Conservation (phyloP, 2,113 vertebrate genomes). For the Eulemur rufifrons region DNA sequence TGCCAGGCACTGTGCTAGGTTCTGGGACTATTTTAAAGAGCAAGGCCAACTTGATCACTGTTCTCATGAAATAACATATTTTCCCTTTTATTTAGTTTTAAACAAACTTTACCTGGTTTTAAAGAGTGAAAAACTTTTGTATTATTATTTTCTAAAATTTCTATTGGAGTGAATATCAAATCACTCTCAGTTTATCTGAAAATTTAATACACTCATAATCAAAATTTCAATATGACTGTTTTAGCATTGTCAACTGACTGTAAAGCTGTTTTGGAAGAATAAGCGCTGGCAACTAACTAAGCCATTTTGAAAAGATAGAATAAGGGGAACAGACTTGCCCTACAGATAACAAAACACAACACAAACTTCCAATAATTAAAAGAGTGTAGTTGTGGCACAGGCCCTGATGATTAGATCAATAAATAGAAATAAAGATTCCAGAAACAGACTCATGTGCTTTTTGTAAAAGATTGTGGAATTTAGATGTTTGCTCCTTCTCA, state of each 20-base stretch:
- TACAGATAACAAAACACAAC: neutral
- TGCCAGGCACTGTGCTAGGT: neutral
- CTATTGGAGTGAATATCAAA: neutral
- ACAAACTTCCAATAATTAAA: neutral
- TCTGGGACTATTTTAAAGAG: neutral
- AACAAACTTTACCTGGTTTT: neutral
- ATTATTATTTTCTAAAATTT: constrained; percentile 11
- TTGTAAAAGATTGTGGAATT: neutral
- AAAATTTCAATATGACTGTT: neutral
- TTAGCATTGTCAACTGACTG: neutral
- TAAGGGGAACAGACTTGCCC: neutral
- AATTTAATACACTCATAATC: neutral
- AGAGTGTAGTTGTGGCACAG: neutral
- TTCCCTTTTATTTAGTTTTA: neutral
- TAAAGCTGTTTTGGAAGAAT: neutral
- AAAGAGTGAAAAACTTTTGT: neutral
- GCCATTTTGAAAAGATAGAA: neutral
- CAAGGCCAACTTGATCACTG: neutral
- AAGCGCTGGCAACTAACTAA: neutral
- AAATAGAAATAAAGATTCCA: neutral
- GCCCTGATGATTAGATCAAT: neutral
- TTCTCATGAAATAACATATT: neutral
- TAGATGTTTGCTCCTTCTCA: neutral
- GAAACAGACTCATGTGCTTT: neutral
- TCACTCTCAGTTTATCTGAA: neutral